Evolutionary conservation across 1,140 invertebrate species (phyloP).

Genomic region (Pomacea maculata): DNA sequence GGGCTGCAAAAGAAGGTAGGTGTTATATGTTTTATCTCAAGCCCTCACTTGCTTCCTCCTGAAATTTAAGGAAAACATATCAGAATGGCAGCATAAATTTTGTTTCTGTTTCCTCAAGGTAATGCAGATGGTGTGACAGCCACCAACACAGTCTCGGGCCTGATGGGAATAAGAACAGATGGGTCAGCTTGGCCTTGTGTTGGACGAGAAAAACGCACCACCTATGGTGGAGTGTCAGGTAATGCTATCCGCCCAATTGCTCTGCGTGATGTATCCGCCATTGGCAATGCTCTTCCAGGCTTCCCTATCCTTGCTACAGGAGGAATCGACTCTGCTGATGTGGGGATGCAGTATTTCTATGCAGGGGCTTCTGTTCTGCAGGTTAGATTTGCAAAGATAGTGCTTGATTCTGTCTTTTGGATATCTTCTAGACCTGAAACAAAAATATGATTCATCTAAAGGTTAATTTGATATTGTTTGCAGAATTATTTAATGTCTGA

Average conservation of each 20-base stretch:
- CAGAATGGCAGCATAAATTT: background rate
- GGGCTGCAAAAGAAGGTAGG: constrained; percentile 86
- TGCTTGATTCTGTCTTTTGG: too few relatives aligned
- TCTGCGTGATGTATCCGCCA: constrained; percentile 86
- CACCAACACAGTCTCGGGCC: constrained; percentile 93
- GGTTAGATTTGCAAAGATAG: constrained; percentile 66
- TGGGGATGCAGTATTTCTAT: constrained; percentile 90
- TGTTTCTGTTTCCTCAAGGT: constrained; percentile 68
- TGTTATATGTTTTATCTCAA: background rate
- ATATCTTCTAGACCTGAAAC: too few relatives aligned
- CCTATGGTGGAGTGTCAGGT: constrained; percentile 96
- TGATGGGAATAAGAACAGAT: constrained; percentile 87
- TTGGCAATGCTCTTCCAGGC: constrained; percentile 82
- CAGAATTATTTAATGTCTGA: too few relatives aligned
- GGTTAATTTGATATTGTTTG: too few relatives aligned
- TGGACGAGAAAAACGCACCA: constrained; percentile 82
- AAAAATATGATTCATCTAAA: too few relatives aligned
- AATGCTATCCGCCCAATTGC: constrained; percentile 95
- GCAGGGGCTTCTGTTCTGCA: constrained; percentile 91
- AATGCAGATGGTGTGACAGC: constrained; percentile 94
- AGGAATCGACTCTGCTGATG: constrained; percentile 95
- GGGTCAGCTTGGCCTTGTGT: constrained; percentile 91
- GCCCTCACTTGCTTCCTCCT: background rate
- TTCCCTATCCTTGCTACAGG: constrained; percentile 94
- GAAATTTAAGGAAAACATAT: too few relatives aligned